Evolutionary conservation across 1,140 invertebrate species (phyloP).

Genomic region (Thalassaphorura encarpata): DNA sequence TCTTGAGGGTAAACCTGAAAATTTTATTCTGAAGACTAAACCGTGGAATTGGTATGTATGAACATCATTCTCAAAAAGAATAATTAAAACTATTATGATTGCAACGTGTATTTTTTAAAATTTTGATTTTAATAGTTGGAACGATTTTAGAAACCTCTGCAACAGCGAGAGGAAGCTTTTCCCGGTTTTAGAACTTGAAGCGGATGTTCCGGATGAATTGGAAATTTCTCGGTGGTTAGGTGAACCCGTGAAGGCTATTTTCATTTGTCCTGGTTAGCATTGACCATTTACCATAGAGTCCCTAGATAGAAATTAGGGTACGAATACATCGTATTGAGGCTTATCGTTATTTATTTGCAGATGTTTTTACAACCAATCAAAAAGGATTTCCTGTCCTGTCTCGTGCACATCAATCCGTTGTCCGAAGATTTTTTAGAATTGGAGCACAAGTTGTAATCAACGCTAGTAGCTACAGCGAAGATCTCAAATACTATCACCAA

Average conservation of each 20-base stretch:
- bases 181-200: slow-evolving; percentile 53
- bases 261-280: slow-evolving; percentile 62
- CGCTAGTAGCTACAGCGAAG: slow-evolving; percentile 31
- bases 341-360: slow-evolving; percentile 71
- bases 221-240: slow-evolving; percentile 77
- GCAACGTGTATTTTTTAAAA: slow-evolving; percentile 9
- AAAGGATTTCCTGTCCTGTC: slow-evolving; percentile 82
- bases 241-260: slow-evolving; percentile 77
- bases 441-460: slow-evolving; percentile 22
- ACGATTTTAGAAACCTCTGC: slow-evolving; percentile 62
- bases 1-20: slow-evolving; percentile 37
- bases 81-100: slow-evolving; percentile 5
- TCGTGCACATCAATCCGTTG: slow-evolving; percentile 65
- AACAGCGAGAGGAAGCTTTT: slow-evolving; percentile 64
- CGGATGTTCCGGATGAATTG: slow-evolving; percentile 53
- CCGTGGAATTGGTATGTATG: slow-evolving; percentile 56
- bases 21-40: too few species aligned
- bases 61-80: not conserved
- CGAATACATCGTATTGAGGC: too few species aligned
- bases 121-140: slow-evolving; percentile 55
- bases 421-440: slow-evolving; percentile 42
- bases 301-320: too few species aligned
- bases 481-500: slow-evolving; percentile 61
- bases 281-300: too few species aligned
- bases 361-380: slow-evolving; percentile 65